Evolutionary conservation across 2,888 invertebrate genomes (phyloP).

Genomic region (Drosophila neotestacea): DNA sequence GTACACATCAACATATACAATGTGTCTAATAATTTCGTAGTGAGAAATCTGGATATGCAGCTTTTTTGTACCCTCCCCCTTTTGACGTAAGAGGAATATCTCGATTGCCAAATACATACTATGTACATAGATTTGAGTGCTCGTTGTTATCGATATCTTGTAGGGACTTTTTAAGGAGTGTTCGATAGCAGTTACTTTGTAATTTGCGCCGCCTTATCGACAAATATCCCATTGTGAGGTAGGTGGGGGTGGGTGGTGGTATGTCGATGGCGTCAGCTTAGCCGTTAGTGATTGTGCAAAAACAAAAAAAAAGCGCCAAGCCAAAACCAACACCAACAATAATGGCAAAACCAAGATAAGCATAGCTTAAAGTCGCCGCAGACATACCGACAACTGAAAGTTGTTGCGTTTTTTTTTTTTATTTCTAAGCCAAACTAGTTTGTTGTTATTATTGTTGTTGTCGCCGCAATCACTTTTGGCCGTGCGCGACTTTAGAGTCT

Average conservation of each 20-base stretch:
- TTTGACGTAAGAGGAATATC: slow-evolving; percentile 5
- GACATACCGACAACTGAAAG: slow-evolving; percentile 72
- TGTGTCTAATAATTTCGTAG: slow-evolving; percentile 13
- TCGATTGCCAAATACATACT: slow-evolving; percentile 2
- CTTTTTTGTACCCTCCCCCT: slow-evolving; percentile 8
- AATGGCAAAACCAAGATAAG: slow-evolving; percentile 53
- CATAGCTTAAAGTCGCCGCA: slow-evolving; percentile 37
- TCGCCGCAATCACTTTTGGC: slow-evolving; percentile 74
- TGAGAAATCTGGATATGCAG: slow-evolving; percentile 23
- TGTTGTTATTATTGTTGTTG: slow-evolving; percentile 56
- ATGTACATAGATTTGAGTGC: slow-evolving; percentile 1
- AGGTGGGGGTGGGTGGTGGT: slow-evolving; percentile 4
- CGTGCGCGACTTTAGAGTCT: slow-evolving; percentile 54
- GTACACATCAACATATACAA: neutral
- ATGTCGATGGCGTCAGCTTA: slow-evolving; percentile 44
- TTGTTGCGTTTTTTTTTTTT: slow-evolving; percentile 68
- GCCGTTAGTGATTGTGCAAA: slow-evolving; percentile 59
- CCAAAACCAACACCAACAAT: slow-evolving; percentile 33
- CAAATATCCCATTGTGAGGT: neutral
- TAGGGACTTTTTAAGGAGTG: slow-evolving; percentile 12
- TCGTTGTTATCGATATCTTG: slow-evolving; percentile 8
- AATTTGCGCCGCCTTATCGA: neutral
- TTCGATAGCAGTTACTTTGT: slow-evolving; percentile 1
- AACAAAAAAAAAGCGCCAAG: slow-evolving; percentile 27
- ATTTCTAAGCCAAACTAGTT: slow-evolving; percentile 71